A percentile compares a stretch with the other conserved stretches of the same genome.
Evolutionary conservation across 2,888 invertebrate genomes (phyloP).

Genomic region (Tipula unca): DNA sequence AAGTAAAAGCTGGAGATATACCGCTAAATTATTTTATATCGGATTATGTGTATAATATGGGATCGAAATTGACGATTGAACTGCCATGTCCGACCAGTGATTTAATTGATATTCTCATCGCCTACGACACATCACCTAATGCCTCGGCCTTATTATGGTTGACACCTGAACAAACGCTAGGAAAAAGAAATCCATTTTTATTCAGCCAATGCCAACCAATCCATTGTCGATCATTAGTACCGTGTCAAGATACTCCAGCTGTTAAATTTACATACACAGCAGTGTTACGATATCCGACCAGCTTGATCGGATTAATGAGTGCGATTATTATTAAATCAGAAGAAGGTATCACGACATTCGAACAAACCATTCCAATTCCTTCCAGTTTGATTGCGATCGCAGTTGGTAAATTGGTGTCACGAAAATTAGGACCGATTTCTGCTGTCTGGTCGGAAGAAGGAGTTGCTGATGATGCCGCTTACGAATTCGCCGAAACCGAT

Average conservation of each 20-base stretch:
- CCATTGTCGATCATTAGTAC: constrained; percentile 79
- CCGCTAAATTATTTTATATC: constrained; percentile 52
- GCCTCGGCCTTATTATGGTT: constrained; percentile 88
- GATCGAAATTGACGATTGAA: constrained; percentile 65
- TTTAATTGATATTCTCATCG: constrained; percentile 47
- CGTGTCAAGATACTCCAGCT: constrained; percentile 87
- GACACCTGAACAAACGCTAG: constrained; percentile 75
- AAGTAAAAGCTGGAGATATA: constrained; percentile 40
- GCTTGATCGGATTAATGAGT: constrained; percentile 81
- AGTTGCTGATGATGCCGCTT: constrained; percentile 70
- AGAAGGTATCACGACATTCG: constrained; percentile 49
- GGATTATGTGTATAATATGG: constrained; percentile 57
- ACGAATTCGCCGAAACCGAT: constrained; percentile 85
- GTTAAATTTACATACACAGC: constrained; percentile 82
- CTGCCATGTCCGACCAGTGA: constrained; percentile 47
- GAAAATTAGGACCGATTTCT: constrained; percentile 67
- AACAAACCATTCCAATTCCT: constrained; percentile 75
- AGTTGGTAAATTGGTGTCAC: constrained; percentile 69
- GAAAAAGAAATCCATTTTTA: constrained; percentile 75
- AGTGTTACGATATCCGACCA: constrained; percentile 58
- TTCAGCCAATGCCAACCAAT: constrained; percentile 83
- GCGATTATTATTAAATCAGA: constrained; percentile 49
- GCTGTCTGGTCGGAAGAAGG: constrained; percentile 86
- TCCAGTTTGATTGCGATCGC: constrained; percentile 86
- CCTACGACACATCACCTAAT: constrained; percentile 65